A percentile compares a stretch with the other conserved stretches of the same genome.
phyloP scores from a whole-genome alignment of 2,113 vertebrate species.

The Odontesthes bonariensis region DNA sequence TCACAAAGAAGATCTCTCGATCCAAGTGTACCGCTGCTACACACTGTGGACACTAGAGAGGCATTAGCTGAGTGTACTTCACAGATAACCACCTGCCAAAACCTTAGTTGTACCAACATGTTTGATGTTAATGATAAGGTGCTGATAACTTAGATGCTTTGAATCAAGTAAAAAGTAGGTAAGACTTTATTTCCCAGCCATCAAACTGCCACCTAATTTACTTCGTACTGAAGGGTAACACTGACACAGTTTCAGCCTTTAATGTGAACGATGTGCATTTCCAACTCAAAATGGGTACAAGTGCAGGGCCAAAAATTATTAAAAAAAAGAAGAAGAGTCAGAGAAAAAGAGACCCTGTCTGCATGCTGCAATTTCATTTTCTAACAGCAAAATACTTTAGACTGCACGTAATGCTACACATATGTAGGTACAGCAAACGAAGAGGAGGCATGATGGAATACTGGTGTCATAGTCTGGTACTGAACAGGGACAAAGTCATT shows the following conservation, averaged over 20 bases:
- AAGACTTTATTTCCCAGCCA: not conserved
- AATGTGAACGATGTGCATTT: not conserved
- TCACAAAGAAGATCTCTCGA: no score
- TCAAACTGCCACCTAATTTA: not conserved
- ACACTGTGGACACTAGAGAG: not conserved
- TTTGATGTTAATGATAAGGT: not conserved
- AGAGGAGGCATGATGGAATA: not conserved
- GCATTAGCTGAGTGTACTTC: not conserved
- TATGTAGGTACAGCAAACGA: not conserved
- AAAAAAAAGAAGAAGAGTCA: no score
- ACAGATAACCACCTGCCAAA: conserved; percentile 12
- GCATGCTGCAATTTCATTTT: not conserved
- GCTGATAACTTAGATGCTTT: not conserved
- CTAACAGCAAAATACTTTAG: not conserved
- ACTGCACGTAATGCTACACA: not conserved
- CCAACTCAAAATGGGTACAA: not conserved
- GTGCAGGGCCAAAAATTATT: not conserved
- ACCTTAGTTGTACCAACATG: not conserved
- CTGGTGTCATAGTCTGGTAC: not conserved
- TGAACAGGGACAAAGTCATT: not conserved
- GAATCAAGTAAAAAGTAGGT: not conserved
- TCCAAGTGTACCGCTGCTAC: no score
- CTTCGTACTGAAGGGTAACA: not conserved
- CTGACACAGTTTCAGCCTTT: not conserved
- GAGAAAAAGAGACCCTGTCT: not conserved